Conservation (phyloP, 2,797 vertebrate genomes). For the Enteromius paludinosus region DNA sequence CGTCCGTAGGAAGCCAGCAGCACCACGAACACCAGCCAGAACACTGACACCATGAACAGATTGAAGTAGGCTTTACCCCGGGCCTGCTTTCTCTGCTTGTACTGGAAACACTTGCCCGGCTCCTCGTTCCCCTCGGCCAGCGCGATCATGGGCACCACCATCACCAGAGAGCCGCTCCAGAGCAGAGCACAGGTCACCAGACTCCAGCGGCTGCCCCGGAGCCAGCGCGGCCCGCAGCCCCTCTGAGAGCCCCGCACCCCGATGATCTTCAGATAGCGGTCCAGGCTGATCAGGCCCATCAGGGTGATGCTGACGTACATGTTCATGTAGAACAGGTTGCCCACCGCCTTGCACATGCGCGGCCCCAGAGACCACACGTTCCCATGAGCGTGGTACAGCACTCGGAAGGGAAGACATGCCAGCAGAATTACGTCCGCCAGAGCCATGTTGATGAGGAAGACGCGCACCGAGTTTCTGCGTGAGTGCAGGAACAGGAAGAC, state of each 20-base stretch:
- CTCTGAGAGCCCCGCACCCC: conserved; percentile 57
- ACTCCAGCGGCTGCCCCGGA: conserved; percentile 72
- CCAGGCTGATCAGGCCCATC: conserved; percentile 89
- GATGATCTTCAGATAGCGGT: conserved; percentile 89
- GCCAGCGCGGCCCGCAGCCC: conserved; percentile 61
- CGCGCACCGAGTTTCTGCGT: conserved; percentile 88
- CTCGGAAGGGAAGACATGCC: conserved; percentile 88
- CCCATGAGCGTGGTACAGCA: conserved; percentile 81
- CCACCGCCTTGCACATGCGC: conserved; percentile 82
- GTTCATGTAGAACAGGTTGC: conserved; percentile 92
- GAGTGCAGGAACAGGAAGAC: conserved; percentile 84
- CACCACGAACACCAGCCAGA: conserved; percentile 86
- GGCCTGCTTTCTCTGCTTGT: conserved; percentile 72
- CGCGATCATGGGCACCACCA: conserved; percentile 72
- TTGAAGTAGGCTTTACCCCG: conserved; percentile 80
- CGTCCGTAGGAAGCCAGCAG: conserved; percentile 85
- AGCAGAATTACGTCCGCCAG: conserved; percentile 89
- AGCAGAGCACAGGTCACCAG: conserved; percentile 74
- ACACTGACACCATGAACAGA: conserved; percentile 75
- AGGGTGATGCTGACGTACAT: conserved; percentile 94
- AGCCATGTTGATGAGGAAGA: conserved; percentile 88
- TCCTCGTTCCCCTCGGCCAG: conserved; percentile 53
- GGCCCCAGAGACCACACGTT: conserved; percentile 80
- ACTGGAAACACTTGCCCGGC: conserved; percentile 85
- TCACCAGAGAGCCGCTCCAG: conserved; percentile 75